Base-by-base conservation (phyloP, 2,797 vertebrate species). In the Astyanax mexicanus region DNA sequence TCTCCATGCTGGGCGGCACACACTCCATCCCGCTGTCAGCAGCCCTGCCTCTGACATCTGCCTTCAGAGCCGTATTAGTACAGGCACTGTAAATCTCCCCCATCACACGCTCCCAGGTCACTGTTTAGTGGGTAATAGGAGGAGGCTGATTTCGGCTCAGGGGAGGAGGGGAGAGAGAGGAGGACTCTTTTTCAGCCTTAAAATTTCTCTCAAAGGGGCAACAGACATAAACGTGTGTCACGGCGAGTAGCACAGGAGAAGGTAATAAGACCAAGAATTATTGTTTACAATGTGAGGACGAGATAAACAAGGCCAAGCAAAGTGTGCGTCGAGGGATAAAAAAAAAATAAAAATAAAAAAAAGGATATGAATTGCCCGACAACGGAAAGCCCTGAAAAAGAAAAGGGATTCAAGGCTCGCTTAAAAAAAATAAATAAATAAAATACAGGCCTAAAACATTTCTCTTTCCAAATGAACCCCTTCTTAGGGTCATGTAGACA, bases 191-290 rank as follows among this genome's bases (percentile, higher is more conserved):
- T 52, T 21, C 47, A 68, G 4, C 0, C 42, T 35, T 40, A 38
- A 35, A 23, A 64, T 57, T 49, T 52, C 69, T 68, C 72, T 52
- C 69, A 21, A 1, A 37, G 69, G 76, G 68, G 32, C 68, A 40
- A 62, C 76, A 64, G 38, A 72, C 65, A 80, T 76, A 72, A 80
- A 75, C n/a, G 47, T 69, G 17, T 72, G 69, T 72, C 69, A 72
- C 67, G 79, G 23, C 80, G 74, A 86, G 82, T 66, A 78, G 69
- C 77, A 75, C 80, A 87, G 83, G 21, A 86, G 86, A 82, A 72
- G 83, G 57, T 68, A 82, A 83, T 80, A 68, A 76, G 62, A 82
- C 71, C 79, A 67, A 29, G 7, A 83, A 57, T 71, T 65, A 77
- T 60, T 80, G 70, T 45, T 65, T 51, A 66, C 8, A 3, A 37